Conservation (phyloP, 2,797 vertebrate genomes). For the Alfaro cultratus region DNA sequence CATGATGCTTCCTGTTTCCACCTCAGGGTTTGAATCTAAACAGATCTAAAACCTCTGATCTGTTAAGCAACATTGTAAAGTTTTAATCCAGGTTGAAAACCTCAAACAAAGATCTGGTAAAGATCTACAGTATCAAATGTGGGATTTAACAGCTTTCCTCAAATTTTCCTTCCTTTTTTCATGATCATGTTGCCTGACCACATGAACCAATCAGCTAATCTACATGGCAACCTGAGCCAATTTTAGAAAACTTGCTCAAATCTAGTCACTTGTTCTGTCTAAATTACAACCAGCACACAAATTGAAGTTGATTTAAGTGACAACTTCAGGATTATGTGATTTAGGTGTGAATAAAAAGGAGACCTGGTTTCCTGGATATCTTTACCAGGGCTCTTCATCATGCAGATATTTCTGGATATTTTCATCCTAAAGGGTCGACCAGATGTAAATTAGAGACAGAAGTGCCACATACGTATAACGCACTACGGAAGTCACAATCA, state of each 20-base stretch:
- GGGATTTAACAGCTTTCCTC: not conserved
- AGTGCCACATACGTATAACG: not conserved
- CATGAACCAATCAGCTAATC: not conserved
- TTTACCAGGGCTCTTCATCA: not conserved
- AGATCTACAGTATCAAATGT: not conserved
- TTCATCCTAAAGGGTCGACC: not conserved
- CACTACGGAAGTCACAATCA: too few relatives aligned
- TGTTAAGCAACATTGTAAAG: not conserved
- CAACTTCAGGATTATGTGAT: not conserved
- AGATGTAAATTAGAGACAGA: not conserved
- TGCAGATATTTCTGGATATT: not conserved
- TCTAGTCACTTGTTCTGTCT: not conserved
- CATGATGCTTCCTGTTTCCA: not conserved
- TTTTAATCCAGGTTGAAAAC: not conserved
- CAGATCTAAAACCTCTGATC: not conserved
- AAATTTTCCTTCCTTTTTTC: not conserved
- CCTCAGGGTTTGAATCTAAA: not conserved
- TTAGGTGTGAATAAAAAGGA: not conserved
- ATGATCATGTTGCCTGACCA: not conserved
- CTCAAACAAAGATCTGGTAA: not conserved
- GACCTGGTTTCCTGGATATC: not conserved
- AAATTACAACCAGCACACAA: not conserved
- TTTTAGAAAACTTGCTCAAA: not conserved
- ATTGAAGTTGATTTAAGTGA: not conserved
- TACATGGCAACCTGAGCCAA: not conserved